Evolutionary conservation across 2,888 invertebrate genomes (phyloP).

Genomic region (Leptothorax acervorum): DNA sequence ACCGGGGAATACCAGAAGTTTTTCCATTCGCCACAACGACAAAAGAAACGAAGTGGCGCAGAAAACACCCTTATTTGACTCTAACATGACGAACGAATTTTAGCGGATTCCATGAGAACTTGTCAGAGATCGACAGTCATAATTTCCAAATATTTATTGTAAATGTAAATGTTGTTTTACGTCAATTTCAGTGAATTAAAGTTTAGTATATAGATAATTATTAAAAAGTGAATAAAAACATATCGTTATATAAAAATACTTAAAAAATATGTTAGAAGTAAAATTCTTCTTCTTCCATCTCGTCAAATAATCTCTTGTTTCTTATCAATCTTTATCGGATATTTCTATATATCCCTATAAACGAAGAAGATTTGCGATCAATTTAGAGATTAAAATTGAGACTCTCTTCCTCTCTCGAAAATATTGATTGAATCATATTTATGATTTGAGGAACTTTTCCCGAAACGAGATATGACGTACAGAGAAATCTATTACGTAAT

Average conservation of each 20-base stretch:
- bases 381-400: background rate
- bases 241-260: background rate
- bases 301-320: background rate
- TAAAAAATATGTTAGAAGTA: background rate
- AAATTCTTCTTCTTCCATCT: background rate
- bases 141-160: slow-evolving; percentile 12
- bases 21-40: slow-evolving; percentile 76
- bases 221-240: background rate
- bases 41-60: slow-evolving; percentile 50
- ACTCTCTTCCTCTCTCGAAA: background rate
- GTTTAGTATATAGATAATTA: background rate
- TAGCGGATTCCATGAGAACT: slow-evolving; percentile 5
- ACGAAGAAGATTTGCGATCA: background rate
- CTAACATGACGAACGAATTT: slow-evolving; percentile 45
- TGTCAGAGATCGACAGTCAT: background rate
- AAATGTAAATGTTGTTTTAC: background rate
- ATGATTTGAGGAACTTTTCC: background rate
- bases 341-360: background rate
- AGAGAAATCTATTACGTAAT: slow-evolving; percentile 20
- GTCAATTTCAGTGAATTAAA: background rate
- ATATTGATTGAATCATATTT: slow-evolving; percentile 19
- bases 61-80: slow-evolving; percentile 45
- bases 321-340: background rate
- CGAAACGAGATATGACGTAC: slow-evolving; percentile 2
- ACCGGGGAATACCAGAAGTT: slow-evolving; percentile 75